Conservation (phyloP, 2,797 vertebrate species). For the Esox lucius region DNA sequence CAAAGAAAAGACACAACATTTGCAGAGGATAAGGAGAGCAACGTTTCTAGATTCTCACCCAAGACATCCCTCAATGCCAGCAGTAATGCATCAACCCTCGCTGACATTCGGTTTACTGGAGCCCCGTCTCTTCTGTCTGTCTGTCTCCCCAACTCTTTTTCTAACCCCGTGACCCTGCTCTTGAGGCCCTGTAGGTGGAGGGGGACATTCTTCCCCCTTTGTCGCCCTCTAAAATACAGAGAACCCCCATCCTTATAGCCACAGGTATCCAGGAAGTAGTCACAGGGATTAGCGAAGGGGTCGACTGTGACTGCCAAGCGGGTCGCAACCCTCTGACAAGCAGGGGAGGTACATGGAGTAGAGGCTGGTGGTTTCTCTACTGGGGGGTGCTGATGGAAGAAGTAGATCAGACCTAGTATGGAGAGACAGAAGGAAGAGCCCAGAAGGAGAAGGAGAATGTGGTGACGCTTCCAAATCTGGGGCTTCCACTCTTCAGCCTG, state of each 20-base stretch:
- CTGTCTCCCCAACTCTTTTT: conserved; percentile 25
- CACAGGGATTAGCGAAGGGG: conserved; percentile 79
- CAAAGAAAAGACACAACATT: not conserved
- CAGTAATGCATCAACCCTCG: conserved; percentile 76
- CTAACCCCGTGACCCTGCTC: not conserved
- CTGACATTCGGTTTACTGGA: conserved; percentile 55
- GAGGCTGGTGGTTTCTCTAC: conserved; percentile 44
- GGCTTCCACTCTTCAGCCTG: conserved; percentile 5
- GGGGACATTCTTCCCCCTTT: conserved; percentile 43
- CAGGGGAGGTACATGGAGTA: conserved; percentile 68
- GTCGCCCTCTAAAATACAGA: conserved; percentile 36
- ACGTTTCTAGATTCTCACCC: conserved; percentile 65
- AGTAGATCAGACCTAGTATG: conserved; percentile 55
- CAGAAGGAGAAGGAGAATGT: conserved; percentile 41
- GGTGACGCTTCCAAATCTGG: conserved; percentile 19
- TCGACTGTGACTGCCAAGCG: conserved; percentile 75
- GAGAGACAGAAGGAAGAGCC: conserved; percentile 48
- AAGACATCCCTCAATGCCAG: conserved; percentile 78
- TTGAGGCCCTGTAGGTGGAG: conserved; percentile 40
- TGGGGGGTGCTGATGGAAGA: conserved; percentile 30
- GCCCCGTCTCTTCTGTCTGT: conserved; percentile 14
- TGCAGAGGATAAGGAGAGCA: not conserved
- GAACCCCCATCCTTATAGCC: conserved; percentile 51
- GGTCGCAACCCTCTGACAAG: conserved; percentile 67
- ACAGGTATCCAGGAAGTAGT: conserved; percentile 85